phyloP scores from a whole-genome alignment of 2,888 invertebrate species.

The Patella pellucida region DNA sequence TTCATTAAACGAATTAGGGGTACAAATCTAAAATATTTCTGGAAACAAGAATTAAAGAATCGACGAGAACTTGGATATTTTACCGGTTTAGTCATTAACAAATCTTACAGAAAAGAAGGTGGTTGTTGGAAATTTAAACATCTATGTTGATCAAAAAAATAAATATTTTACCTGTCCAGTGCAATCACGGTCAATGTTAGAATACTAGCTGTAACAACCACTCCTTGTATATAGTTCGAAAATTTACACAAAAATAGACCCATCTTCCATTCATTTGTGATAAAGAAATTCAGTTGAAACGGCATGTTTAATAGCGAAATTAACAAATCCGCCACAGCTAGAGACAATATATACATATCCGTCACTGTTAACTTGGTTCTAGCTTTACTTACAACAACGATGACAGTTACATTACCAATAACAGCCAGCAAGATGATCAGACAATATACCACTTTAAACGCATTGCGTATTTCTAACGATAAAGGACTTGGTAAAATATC shows the following conservation, averaged over 20 bases:
- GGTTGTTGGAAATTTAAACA: too few species aligned
- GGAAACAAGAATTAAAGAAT: too few species aligned
- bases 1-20: too few species aligned
- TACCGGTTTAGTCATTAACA: too few species aligned
- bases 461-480: constrained; percentile 32
- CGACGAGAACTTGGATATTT: too few species aligned
- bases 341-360: constrained; percentile 55
- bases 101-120: neutral
- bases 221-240: constrained; percentile 54
- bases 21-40: too few species aligned
- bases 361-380: constrained; percentile 48
- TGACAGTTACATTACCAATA: constrained; percentile 50
- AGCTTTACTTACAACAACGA: constrained; percentile 43
- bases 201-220: constrained; percentile 54
- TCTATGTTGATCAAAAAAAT: too few species aligned
- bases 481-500: constrained; percentile 42
- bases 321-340: constrained; percentile 57
- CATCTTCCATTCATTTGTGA: constrained; percentile 53
- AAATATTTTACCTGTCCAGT: constrained; percentile 53
- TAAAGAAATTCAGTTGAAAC: constrained; percentile 47
- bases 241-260: constrained; percentile 56
- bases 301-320: constrained; percentile 58
- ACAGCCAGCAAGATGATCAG: constrained; percentile 49
- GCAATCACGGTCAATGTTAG: constrained; percentile 56
- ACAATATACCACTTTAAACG: constrained; percentile 46